Evolutionary conservation across 2,797 vertebrate species (phyloP).

Genomic region (Agapornis canus): DNA sequence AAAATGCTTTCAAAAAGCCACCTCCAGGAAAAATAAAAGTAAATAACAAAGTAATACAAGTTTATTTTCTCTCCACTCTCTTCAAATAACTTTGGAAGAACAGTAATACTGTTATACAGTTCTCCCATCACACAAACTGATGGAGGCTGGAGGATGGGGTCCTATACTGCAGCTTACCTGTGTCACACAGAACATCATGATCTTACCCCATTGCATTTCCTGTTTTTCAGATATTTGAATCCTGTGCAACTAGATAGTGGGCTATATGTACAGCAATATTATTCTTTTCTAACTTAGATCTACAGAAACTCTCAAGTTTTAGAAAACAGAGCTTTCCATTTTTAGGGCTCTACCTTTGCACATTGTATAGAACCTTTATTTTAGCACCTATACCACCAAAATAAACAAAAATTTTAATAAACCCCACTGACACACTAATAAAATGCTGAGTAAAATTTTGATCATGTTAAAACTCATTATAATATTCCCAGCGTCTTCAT

Average conservation of each 20-base stretch:
- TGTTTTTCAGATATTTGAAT: background rate
- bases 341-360: background rate
- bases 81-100: background rate
- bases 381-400: background rate
- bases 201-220: background rate
- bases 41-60: background rate
- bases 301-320: background rate
- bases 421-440: background rate
- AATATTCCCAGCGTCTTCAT: background rate
- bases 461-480: background rate
- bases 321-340: background rate
- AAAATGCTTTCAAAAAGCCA: conserved; percentile 9
- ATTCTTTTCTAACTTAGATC: background rate
- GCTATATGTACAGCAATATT: background rate
- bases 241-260: background rate
- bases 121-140: background rate
- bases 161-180: background rate
- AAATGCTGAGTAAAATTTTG: background rate
- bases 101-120: background rate
- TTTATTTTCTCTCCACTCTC: background rate
- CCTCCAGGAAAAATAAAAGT: background rate
- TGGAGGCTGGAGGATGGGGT: background rate
- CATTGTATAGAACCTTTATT: background rate
- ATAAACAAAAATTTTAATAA: background rate
- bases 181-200: background rate